These are phyloP conservation scores for Margaritifera margaritifera DNA, from an alignment of 2,888 invertebrate species.

Conservation along the genomic window DNA sequence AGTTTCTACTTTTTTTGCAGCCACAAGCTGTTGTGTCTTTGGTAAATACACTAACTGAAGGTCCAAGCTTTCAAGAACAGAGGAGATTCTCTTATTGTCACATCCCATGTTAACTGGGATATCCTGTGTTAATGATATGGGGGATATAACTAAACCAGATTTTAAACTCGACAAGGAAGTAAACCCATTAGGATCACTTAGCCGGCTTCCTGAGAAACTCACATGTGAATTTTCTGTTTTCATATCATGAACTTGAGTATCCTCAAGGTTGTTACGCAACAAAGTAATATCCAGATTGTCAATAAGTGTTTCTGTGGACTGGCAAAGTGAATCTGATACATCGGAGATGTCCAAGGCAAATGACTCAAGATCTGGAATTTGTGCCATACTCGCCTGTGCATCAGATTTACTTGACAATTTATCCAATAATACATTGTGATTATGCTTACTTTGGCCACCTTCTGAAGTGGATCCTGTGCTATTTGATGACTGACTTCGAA, in stretches of 20 bases:
- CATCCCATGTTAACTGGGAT: conserved; percentile 51
- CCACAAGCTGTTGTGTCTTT: conserved; percentile 61
- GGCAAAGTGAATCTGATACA: conserved; percentile 27
- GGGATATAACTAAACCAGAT: conserved; percentile 57
- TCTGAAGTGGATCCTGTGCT: conserved; percentile 4
- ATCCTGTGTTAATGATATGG: conserved; percentile 59
- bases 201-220: conserved; percentile 10
- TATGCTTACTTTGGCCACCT: not conserved
- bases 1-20: conserved; percentile 15
- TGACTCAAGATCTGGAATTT: not conserved
- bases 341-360: conserved; percentile 3
- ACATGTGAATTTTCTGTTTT: conserved; percentile 15
- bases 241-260: too few species aligned
- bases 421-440: conserved; percentile 7
- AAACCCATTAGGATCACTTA: conserved; percentile 21
- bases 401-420: not conserved
- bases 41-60: conserved; percentile 64
- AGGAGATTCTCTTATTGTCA: conserved; percentile 59
- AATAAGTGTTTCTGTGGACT: conserved; percentile 39
- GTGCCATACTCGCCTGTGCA: too few species aligned
- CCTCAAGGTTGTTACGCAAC: too few species aligned
- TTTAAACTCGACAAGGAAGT: conserved; percentile 34
- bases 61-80: conserved; percentile 66
- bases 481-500: conserved; percentile 10
- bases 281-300: conserved; percentile 20